Evolutionary conservation across 2,888 invertebrate genomes (phyloP).

Genomic region (Ophion slaviceki): DNA sequence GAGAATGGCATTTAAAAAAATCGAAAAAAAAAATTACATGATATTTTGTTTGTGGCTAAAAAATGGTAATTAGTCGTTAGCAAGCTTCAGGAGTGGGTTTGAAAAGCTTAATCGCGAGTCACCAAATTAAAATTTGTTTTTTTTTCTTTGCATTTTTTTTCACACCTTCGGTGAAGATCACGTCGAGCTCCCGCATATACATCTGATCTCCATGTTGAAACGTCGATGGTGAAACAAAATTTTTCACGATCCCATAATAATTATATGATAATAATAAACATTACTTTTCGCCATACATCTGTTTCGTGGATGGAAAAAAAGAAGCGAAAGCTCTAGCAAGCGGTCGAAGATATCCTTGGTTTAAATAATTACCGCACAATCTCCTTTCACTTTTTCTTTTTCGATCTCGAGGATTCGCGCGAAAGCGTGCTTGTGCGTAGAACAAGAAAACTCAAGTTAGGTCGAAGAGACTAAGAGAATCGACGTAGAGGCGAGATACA

Average conservation of each 20-base stretch:
- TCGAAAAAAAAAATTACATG: constrained; percentile 43
- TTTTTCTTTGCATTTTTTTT: constrained; percentile 7
- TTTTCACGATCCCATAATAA: constrained; percentile 23
- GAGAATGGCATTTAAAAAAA: constrained; percentile 46
- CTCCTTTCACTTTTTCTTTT: constrained; percentile 72
- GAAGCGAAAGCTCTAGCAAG: constrained; percentile 72
- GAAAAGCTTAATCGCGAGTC: constrained; percentile 26
- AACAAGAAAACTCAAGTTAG: constrained; percentile 73
- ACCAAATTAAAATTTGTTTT: constrained; percentile 10
- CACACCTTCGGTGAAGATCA: constrained; percentile 16
- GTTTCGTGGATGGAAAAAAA: constrained; percentile 69
- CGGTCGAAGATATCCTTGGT: constrained; percentile 72
- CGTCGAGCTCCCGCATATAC: constrained; percentile 15
- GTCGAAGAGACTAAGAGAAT: constrained; percentile 71
- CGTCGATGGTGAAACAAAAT: constrained; percentile 32
- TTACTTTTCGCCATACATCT: constrained; percentile 65
- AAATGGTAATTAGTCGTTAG: constrained; percentile 54
- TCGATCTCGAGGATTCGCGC: constrained; percentile 73
- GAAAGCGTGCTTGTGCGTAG: constrained; percentile 73
- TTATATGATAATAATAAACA: constrained; percentile 51
- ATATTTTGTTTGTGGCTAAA: constrained; percentile 11
- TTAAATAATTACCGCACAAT: constrained; percentile 72
- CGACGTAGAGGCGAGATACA: constrained; percentile 65
- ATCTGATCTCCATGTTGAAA: constrained; percentile 40
- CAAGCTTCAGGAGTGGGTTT: constrained; percentile 52